Evolutionary conservation across 1,140 invertebrate genomes (phyloP), one percentile per base, ranked within the genome.

Genomic region (Luehdorfia chinensis): DNA sequence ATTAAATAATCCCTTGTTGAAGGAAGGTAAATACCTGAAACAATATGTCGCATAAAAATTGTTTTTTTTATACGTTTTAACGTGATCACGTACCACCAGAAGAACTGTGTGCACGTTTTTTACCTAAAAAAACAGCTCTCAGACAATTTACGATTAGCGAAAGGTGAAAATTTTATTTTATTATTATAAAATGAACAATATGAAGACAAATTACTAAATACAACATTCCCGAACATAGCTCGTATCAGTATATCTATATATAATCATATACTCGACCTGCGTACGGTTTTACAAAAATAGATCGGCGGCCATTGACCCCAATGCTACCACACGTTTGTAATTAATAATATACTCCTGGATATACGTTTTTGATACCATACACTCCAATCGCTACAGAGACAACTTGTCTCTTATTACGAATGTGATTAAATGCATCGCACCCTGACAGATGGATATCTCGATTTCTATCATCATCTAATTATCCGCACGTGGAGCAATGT

Each of bases 11-110:
- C 86, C 58, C 23, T 70, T 45, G 37, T 61, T 0, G 48, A 77
- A 0, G 88, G 88, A 15, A 91, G 73, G 33, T 87, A 89, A 51
- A 91, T 88, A 59, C 90, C 91, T 91, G 69, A 28, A 76, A 59
- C 76, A 37, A 66, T 46, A 6, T 2, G 6, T 6, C 19, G 19
- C 2, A 21, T 21, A 21, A 21, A 21, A 21, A 21, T 21, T 21
- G 2, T 6, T 21, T 21, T 21, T n/a, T n/a, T n/a, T n/a, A n/a
- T 21, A 21, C 2, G 19, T 21, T 21, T 21, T 6, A 21, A 21
- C 6, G 2, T 21, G 19, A 21, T 21, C 6, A 21, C 19, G 19
- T 21, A 21, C 6, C 6, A 21, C 6, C 19, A 21, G 6, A 21
- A 21, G 6, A 21, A 21, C 6, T 21, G 19, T 21, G 6, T 21